Evolutionary conservation across 2,113 vertebrate genomes (phyloP).

Genomic region (Boulengeromyrus knoepffleri): DNA sequence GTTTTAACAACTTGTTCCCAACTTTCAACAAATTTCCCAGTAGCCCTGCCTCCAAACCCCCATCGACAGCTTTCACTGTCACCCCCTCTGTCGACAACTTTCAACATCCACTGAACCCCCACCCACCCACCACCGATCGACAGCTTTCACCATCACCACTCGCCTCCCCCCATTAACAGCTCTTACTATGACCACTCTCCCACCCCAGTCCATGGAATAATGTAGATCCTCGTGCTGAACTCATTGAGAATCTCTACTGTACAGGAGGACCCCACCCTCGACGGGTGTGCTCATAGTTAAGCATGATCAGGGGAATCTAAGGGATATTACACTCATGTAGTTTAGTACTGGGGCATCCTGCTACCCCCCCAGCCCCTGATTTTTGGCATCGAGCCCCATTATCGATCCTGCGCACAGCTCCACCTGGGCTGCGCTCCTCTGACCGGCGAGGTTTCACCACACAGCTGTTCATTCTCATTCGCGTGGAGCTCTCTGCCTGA

Average conservation of each 20-base stretch:
- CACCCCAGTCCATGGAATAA: not conserved
- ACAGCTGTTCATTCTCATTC: not conserved
- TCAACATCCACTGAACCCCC: not conserved
- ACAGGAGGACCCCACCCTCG: not conserved
- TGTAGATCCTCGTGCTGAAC: not conserved
- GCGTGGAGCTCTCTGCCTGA: not conserved
- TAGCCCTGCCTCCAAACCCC: not conserved
- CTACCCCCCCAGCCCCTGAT: not conserved
- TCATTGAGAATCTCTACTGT: not conserved
- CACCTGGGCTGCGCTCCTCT: not conserved
- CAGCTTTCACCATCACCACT: not conserved
- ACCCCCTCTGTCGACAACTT: not conserved
- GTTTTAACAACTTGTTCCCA: not conserved
- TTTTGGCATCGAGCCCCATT: not conserved
- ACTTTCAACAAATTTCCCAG: not conserved
- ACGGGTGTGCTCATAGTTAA: conserved; percentile 23
- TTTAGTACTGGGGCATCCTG: not conserved
- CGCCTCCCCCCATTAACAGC: not conserved
- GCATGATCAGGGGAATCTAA: not conserved
- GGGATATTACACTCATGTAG: conserved; percentile 1
- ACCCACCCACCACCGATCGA: not conserved
- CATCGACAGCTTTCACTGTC: not conserved
- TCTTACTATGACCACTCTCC: not conserved
- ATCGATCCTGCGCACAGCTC: not conserved
- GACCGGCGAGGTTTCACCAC: not conserved